These are phyloP conservation scores for Monodelphis domestica DNA, from an alignment of 2,797 vertebrate species.

Conservation along the genomic window DNA sequence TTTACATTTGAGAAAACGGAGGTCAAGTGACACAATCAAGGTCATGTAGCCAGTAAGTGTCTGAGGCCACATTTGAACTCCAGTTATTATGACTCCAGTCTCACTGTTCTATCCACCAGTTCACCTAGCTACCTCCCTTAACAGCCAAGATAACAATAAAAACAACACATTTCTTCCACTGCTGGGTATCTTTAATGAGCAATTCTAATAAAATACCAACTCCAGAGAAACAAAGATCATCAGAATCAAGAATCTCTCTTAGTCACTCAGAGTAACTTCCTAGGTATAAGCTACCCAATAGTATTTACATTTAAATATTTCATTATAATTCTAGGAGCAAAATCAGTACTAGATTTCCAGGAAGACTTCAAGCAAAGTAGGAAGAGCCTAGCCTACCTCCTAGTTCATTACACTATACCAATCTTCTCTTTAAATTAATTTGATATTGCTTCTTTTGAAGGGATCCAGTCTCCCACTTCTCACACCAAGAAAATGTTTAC, in stretches of 20 bases:
- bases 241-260: conserved; percentile 34
- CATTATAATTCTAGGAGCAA: conserved; percentile 54
- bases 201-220: conserved; percentile 62
- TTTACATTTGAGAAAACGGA: not conserved
- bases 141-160: conserved; percentile 41
- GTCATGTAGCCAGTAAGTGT: not conserved
- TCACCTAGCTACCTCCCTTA: conserved; percentile 16
- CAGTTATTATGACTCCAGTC: not conserved
- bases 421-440: conserved; percentile 42
- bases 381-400: conserved; percentile 11
- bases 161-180: not conserved
- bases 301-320: conserved; percentile 71
- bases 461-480: conserved; percentile 48
- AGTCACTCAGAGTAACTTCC: conserved; percentile 48
- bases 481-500: conserved; percentile 69
- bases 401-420: conserved; percentile 36
- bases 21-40: not conserved
- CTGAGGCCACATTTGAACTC: not conserved
- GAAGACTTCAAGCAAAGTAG: conserved; percentile 52
- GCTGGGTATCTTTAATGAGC: conserved; percentile 56
- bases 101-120: not conserved
- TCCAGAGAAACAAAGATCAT: conserved; percentile 35
- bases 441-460: conserved; percentile 53
- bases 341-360: conserved; percentile 55
- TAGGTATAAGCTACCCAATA: conserved; percentile 21